Base-by-base conservation (phyloP, 2,888 invertebrate genomes). In the Acronicta leporina region DNA sequence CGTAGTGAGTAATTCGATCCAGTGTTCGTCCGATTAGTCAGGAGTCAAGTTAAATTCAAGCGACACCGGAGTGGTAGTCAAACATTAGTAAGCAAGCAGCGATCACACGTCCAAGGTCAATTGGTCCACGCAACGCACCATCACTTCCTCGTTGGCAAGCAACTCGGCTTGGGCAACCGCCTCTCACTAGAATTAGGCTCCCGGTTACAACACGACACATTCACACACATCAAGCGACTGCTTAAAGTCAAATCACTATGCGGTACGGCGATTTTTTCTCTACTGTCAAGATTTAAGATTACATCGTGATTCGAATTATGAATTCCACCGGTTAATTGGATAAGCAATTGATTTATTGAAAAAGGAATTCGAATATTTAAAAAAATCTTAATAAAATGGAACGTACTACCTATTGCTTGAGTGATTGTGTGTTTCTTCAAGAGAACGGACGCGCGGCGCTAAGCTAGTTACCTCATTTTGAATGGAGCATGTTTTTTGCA, bases 121-220 rank as follows among this genome's bases (percentile, higher is more conserved):
- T 91, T 88, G 86, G 89, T 86, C 86, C 88, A 90, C 87, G 83
- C 80, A 78, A 67, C 77, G 78, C 80, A 83, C 90, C 89, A 88
- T 91, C 89, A 86, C 91, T 93, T 92, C 92, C 93, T 93, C 67
- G 89, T 92, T 88, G 88, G 88, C 88, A 87, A 90, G 84, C 85
- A 73, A 63, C 62, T 63, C 71, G 74, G 77, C 89, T 91, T 92
- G 84, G 77, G 89, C 84, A 92, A 92, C 85, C 83, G 80, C 92
- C 92, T 91, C 92, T 92, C 91, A 91, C 92, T 86, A 84, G 89
- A 91, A 89, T 90, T 87, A 89, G 90, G 87, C 86, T 83, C 86
- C 82, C 77, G 78, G 77, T 90, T 90, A 84, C 90, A 82, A 87
- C 87, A 87, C 81, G 63, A 52, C 74, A 76, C 70, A 73, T 75